Conservation (phyloP, 2,797 vertebrate genomes). For the Pangasius larnaudii region DNA sequence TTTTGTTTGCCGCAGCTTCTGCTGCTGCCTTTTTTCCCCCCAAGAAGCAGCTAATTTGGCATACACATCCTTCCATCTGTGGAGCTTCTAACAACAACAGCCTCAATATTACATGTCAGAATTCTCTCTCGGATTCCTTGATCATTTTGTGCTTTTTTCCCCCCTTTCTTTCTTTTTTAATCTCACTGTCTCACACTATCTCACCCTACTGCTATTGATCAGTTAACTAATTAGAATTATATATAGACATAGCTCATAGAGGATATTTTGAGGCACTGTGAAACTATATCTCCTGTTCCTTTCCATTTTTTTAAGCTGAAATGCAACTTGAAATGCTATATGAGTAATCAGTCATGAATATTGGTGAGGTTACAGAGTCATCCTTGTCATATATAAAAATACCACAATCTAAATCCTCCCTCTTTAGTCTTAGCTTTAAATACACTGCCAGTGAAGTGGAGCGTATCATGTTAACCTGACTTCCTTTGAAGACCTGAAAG, state of each 20-base stretch:
- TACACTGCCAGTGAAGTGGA: conserved; percentile 4
- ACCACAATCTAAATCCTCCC: conserved; percentile 26
- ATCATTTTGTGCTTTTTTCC: neutral
- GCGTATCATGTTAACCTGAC: conserved; percentile 51
- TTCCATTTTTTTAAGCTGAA: neutral
- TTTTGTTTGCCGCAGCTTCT: neutral
- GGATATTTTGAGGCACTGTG: neutral
- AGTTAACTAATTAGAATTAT: neutral
- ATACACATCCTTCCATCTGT: neutral
- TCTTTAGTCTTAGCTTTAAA: conserved; percentile 35
- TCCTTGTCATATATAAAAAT: conserved; percentile 35
- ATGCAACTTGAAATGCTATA: neutral
- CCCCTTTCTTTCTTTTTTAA: neutral
- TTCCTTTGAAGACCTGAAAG: conserved; percentile 45
- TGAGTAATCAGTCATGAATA: conserved; percentile 1
- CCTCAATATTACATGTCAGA: neutral
- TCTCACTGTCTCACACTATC: neutral
- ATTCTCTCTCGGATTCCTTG: neutral
- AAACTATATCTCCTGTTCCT: neutral
- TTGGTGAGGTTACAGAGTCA: neutral
- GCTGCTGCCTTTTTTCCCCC: neutral
- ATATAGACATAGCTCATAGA: neutral
- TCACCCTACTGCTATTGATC: neutral
- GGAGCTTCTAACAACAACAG: neutral
- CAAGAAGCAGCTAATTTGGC: conserved; percentile 11